Evolutionary conservation across 2,888 invertebrate species (phyloP).

Genomic region (Megamerina dolium): DNA sequence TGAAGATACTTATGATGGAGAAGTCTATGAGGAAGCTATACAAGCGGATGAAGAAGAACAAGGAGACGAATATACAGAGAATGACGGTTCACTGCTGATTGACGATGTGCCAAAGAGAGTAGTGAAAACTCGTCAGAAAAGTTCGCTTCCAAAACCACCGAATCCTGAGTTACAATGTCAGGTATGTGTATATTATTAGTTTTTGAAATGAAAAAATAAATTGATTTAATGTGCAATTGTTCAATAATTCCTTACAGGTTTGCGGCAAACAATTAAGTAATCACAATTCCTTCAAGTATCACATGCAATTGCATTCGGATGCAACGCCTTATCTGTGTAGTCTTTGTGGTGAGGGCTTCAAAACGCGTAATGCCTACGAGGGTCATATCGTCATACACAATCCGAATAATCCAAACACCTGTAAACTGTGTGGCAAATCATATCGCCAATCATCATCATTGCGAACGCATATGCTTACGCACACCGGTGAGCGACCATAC

Average conservation of each 20-base stretch:
- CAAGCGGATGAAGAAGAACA: constrained; percentile 6
- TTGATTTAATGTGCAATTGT: neutral
- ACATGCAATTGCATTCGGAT: constrained; percentile 47
- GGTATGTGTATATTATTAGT: constrained; percentile 21
- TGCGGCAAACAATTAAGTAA: constrained; percentile 45
- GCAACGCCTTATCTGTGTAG: constrained; percentile 40
- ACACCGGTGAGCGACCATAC: constrained; percentile 45
- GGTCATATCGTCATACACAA: constrained; percentile 44
- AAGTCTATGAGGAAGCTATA: constrained; percentile 13
- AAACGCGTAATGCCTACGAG: constrained; percentile 46
- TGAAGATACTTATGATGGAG: constrained; percentile 16
- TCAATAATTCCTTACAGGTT: constrained; percentile 22
- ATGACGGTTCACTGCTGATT: constrained; percentile 17
- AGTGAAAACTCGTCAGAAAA: constrained; percentile 16
- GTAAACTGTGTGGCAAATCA: constrained; percentile 39
- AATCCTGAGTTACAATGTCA: constrained; percentile 32
- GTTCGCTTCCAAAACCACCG: constrained; percentile 12
- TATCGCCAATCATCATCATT: constrained; percentile 46
- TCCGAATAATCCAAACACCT: constrained; percentile 43
- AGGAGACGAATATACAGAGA: constrained; percentile 4
- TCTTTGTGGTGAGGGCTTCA: constrained; percentile 45
- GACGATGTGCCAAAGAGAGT: constrained; percentile 19
- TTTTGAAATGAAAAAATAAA: too few species aligned
- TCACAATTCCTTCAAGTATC: constrained; percentile 43
- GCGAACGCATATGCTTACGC: constrained; percentile 39